phyloP scores from a whole-genome alignment of 2,797 vertebrate genomes.

The Rhadinocentrus ornatus region DNA sequence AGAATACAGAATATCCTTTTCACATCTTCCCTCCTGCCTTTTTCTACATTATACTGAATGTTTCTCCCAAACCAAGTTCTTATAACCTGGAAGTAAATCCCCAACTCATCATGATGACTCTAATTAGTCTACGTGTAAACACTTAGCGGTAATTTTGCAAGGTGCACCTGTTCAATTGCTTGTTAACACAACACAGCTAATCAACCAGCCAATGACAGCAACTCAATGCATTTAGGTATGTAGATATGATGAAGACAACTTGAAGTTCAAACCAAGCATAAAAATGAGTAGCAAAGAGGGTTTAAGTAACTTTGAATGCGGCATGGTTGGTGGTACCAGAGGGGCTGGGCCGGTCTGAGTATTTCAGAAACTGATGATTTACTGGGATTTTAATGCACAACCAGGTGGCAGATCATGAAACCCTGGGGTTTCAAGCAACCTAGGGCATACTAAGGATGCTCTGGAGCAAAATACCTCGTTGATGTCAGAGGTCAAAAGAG shows the following conservation, averaged over 20 bases:
- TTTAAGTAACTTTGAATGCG: not conserved
- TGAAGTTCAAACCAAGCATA: not conserved
- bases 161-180: too few relatives aligned
- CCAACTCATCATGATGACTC: conserved; percentile 32
- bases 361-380: not conserved
- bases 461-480: conserved; percentile 42
- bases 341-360: not conserved
- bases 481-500: conserved; percentile 60
- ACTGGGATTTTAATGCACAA: too few relatives aligned
- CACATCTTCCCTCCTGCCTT: not conserved
- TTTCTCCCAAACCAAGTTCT: conserved; percentile 16
- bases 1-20: not conserved
- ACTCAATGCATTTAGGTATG: not conserved
- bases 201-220: not conserved
- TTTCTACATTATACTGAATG: conserved; percentile 4
- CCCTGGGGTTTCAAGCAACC: too few relatives aligned
- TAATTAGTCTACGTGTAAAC: conserved; percentile 23
- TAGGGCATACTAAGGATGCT: too few relatives aligned
- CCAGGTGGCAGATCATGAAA: too few relatives aligned
- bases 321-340: not conserved
- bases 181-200: not conserved
- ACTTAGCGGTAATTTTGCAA: not conserved
- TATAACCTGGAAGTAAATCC: conserved; percentile 29
- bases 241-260: not conserved
- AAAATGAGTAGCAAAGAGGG: not conserved